phyloP scores from a whole-genome alignment of 2,888 invertebrate genomes.

The Schizotus pectinicornis region DNA sequence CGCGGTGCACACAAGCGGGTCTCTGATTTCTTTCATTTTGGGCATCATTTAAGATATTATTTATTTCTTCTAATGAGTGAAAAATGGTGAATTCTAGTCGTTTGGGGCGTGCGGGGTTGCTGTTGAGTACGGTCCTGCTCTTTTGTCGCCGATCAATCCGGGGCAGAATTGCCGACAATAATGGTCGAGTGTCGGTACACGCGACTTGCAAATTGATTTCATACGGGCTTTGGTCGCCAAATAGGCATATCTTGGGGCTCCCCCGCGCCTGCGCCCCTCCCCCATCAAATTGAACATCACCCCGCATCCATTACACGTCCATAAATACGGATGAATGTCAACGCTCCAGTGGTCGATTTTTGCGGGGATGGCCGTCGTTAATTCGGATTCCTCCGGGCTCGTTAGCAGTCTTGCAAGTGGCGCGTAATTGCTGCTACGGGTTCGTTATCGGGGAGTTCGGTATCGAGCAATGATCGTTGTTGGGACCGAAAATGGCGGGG shows the following conservation, averaged over 20 bases:
- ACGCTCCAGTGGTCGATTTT: neutral
- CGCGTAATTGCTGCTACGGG: constrained; percentile 21
- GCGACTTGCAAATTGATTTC: constrained; percentile 24
- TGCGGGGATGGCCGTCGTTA: neutral
- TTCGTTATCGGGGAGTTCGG: constrained; percentile 10
- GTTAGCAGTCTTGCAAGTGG: constrained; percentile 7
- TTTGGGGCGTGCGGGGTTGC: too few relatives aligned
- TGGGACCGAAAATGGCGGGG: constrained; percentile 15
- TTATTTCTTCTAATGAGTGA: too few relatives aligned
- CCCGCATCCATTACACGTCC: constrained; percentile 3
- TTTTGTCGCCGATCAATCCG: too few relatives aligned
- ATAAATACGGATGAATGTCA: constrained; percentile 4
- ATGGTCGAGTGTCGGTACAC: neutral
- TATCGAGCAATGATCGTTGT: constrained; percentile 17
- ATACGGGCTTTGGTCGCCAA: constrained; percentile 9
- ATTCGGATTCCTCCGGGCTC: constrained; percentile 14
- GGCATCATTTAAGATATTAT: too few relatives aligned
- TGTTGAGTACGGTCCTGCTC: too few relatives aligned
- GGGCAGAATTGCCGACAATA: neutral
- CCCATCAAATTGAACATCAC: constrained; percentile 6
- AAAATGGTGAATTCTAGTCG: too few relatives aligned
- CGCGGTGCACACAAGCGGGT: too few relatives aligned
- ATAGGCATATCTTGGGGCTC: constrained; percentile 14
- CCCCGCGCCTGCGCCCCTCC: constrained; percentile 2
- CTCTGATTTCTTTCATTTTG: too few relatives aligned